Evolutionary conservation across 1,140 invertebrate genomes (phyloP).

Genomic region (Tigriopus japonicus): DNA sequence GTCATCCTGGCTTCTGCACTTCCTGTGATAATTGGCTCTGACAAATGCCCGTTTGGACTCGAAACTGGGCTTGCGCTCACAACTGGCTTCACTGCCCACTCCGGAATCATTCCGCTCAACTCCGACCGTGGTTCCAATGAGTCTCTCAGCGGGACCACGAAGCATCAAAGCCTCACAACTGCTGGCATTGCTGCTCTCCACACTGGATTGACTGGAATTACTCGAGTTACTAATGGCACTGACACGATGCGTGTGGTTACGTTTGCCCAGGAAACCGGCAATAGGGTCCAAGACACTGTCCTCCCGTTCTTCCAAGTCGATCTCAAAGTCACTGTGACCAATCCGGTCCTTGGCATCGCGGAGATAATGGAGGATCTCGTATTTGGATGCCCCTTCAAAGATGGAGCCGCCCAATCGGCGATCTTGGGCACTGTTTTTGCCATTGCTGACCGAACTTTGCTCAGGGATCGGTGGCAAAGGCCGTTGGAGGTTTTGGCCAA

Average conservation of each 20-base stretch:
- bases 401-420: constrained; percentile 34
- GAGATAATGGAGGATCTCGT: constrained; percentile 67
- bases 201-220: constrained; percentile 18
- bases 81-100: constrained; percentile 71
- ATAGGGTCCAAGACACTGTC: too few species aligned
- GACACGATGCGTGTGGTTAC: constrained; percentile 7
- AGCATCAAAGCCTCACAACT: constrained; percentile 16
- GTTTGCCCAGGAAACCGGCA: background rate
- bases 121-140: constrained; percentile 30
- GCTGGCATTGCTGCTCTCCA: constrained; percentile 28
- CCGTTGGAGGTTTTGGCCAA: constrained; percentile 31
- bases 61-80: constrained; percentile 32
- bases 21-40: too few species aligned
- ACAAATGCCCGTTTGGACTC: background rate
- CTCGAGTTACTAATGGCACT: constrained; percentile 13
- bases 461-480: constrained; percentile 39
- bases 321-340: constrained; percentile 16
- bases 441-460: constrained; percentile 19
- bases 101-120: constrained; percentile 81
- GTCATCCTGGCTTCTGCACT: too few species aligned
- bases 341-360: constrained; percentile 58
- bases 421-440: constrained; percentile 13
- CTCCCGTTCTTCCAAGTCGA: constrained; percentile 26
- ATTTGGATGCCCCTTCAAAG: constrained; percentile 64
- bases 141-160: constrained; percentile 14